Evolutionary conservation across 2,113 vertebrate genomes (phyloP).

Genomic region (Empidonax alnorum): DNA sequence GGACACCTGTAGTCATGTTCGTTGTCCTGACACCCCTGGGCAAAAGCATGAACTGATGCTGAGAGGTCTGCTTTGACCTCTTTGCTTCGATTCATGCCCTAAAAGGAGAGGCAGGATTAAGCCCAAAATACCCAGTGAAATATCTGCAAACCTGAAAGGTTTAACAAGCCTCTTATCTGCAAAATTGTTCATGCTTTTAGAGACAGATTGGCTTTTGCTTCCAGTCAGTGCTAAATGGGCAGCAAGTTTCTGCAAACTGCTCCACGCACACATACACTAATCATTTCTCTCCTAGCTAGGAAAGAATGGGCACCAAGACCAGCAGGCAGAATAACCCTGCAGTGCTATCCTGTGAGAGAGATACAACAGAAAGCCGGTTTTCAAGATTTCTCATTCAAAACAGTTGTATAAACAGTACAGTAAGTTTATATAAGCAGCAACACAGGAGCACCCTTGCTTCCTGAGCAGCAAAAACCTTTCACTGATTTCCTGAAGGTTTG

Average conservation of each 20-base stretch:
- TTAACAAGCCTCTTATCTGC: background rate
- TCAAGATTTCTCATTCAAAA: background rate
- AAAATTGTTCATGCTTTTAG: background rate
- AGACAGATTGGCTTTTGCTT: background rate
- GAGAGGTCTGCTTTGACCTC: background rate
- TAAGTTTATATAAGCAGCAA: background rate
- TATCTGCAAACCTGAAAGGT: background rate
- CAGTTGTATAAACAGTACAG: background rate
- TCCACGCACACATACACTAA: background rate
- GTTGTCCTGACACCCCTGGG: background rate
- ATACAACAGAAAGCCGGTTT: background rate
- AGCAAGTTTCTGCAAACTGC: background rate
- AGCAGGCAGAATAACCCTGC: background rate
- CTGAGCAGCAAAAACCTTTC: background rate
- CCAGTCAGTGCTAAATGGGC: background rate
- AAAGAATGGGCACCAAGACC: background rate
- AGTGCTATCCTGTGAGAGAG: background rate
- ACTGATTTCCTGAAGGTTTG: slow-evolving; percentile 3
- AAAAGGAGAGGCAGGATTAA: background rate
- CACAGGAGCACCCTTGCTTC: background rate
- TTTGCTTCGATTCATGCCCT: background rate
- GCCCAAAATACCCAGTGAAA: background rate
- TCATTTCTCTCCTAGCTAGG: background rate
- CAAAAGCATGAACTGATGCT: background rate
- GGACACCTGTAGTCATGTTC: background rate